These are phyloP conservation scores for Cheiracanthium punctorium DNA, from an alignment of 2,888 invertebrate genomes.

Conservation along the genomic window DNA sequence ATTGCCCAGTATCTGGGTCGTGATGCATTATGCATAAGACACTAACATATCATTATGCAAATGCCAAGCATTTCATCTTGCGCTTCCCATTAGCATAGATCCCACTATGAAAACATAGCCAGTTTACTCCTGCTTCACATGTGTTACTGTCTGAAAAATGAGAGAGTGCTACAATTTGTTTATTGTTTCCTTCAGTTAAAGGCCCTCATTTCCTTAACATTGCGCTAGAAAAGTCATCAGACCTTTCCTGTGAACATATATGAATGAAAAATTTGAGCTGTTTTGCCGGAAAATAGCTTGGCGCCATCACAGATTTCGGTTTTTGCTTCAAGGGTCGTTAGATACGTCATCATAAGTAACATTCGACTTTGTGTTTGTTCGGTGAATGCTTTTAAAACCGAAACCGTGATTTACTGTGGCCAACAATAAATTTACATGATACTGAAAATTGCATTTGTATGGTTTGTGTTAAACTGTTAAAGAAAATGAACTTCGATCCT, in stretches of 20 bases:
- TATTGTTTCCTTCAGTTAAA: slow-evolving; percentile 24
- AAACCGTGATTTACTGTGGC: no score
- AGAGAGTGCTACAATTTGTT: slow-evolving; percentile 4
- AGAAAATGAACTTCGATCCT: no score
- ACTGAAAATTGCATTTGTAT: no score
- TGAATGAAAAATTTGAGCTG: slow-evolving; percentile 12
- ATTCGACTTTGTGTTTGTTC: no score
- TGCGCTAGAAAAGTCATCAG: slow-evolving; percentile 2
- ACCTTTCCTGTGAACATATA: neutral
- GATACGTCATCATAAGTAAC: slow-evolving; percentile 10
- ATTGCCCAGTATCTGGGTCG: neutral
- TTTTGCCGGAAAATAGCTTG: neutral
- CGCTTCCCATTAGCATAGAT: slow-evolving; percentile 8
- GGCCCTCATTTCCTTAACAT: slow-evolving; percentile 16
- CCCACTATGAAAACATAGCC: neutral
- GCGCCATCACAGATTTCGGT: neutral
- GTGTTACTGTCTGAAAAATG: slow-evolving; percentile 1
- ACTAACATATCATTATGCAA: slow-evolving; percentile 25
- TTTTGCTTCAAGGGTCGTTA: slow-evolving; percentile 9
- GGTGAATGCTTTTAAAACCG: no score
- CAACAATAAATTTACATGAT: no score
- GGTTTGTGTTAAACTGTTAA: no score
- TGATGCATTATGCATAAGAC: slow-evolving; percentile 18
- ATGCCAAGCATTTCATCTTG: slow-evolving; percentile 16
- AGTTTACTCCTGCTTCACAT: neutral